Evolutionary conservation across 2,888 invertebrate genomes (phyloP).

Genomic region (Andrena praecox): DNA sequence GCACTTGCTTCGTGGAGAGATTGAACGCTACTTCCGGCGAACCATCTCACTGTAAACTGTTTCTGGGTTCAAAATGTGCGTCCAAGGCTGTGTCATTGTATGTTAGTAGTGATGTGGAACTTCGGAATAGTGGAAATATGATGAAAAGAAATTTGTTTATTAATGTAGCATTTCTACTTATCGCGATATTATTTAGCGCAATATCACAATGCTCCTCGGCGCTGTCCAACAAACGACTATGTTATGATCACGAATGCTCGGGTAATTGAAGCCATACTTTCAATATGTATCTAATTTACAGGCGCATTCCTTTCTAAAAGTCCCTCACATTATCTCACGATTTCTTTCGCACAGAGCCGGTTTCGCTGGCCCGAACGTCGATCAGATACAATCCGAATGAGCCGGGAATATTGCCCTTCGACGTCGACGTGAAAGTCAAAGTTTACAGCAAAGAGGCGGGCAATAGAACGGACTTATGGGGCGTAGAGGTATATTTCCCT

Average conservation of each 20-base stretch:
- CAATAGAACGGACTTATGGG: slow-evolving; percentile 88
- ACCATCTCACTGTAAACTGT: slow-evolving; percentile 41
- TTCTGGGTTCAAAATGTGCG: slow-evolving; percentile 63
- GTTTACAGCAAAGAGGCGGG: slow-evolving; percentile 91
- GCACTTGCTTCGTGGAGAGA: background rate
- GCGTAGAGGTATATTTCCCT: slow-evolving; percentile 85
- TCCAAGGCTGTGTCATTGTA: slow-evolving; percentile 67
- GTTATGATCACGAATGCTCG: slow-evolving; percentile 90
- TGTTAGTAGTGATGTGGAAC: slow-evolving; percentile 82
- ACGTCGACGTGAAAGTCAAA: slow-evolving; percentile 86
- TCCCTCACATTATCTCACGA: slow-evolving; percentile 36
- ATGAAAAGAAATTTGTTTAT: slow-evolving; percentile 77
- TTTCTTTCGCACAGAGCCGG: slow-evolving; percentile 85
- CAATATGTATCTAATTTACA: slow-evolving; percentile 74
- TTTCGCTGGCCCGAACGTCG: slow-evolving; percentile 88
- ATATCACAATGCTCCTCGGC: slow-evolving; percentile 71
- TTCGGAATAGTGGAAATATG: slow-evolving; percentile 80
- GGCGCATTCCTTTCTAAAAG: slow-evolving; percentile 58
- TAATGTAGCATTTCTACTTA: slow-evolving; percentile 69
- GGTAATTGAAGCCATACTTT: slow-evolving; percentile 86
- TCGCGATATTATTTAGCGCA: slow-evolving; percentile 70
- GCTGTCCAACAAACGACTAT: slow-evolving; percentile 89
- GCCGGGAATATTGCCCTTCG: slow-evolving; percentile 88
- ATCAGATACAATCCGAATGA: slow-evolving; percentile 87
- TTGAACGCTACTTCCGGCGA: slow-evolving; percentile 14